Percentiles rank a stretch among this genome's conserved stretches.
Conservation (phyloP, 2,113 vertebrate species). For the Corythornis madagascariensis region DNA sequence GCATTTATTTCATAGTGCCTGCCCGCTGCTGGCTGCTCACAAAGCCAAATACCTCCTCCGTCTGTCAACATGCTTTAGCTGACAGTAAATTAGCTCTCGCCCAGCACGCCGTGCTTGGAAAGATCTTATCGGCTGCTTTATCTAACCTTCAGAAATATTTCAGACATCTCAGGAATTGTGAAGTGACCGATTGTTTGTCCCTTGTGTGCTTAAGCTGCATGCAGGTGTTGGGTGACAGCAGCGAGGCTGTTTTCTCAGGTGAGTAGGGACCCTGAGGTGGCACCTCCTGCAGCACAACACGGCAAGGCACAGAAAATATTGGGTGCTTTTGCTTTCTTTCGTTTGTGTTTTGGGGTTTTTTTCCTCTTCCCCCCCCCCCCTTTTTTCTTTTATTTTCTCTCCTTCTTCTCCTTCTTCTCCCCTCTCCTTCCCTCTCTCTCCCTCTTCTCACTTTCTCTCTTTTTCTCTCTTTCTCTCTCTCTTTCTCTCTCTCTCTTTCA, state of each 20-base stretch:
- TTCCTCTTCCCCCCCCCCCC: too few species aligned
- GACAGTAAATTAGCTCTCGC: slow-evolving; percentile 71
- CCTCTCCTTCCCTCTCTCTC: too few species aligned
- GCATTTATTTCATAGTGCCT: slow-evolving; percentile 67
- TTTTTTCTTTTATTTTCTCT: too few species aligned
- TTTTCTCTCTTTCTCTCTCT: too few species aligned
- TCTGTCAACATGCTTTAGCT: slow-evolving; percentile 74
- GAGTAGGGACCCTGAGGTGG: slow-evolving; percentile 31
- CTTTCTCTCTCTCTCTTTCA: too few species aligned
- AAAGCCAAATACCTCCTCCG: slow-evolving; percentile 62
- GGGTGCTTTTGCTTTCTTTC: neutral
- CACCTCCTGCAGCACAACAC: neutral
- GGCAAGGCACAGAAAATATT: neutral
- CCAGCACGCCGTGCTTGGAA: slow-evolving; percentile 61
- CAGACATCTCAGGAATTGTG: slow-evolving; percentile 77
- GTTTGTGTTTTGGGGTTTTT: too few species aligned
- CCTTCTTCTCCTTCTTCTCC: too few species aligned
- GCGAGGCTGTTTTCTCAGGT: slow-evolving; percentile 70
- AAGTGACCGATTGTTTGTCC: slow-evolving; percentile 69
- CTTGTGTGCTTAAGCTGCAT: slow-evolving; percentile 55
- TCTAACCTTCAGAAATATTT: slow-evolving; percentile 80
- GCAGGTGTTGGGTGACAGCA: slow-evolving; percentile 68
- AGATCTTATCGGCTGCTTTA: slow-evolving; percentile 76
- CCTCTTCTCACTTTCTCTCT: too few species aligned
- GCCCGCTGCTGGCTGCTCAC: slow-evolving; percentile 64